Conservation (phyloP, 2,888 invertebrate species). For the Celastrina argiolus region DNA sequence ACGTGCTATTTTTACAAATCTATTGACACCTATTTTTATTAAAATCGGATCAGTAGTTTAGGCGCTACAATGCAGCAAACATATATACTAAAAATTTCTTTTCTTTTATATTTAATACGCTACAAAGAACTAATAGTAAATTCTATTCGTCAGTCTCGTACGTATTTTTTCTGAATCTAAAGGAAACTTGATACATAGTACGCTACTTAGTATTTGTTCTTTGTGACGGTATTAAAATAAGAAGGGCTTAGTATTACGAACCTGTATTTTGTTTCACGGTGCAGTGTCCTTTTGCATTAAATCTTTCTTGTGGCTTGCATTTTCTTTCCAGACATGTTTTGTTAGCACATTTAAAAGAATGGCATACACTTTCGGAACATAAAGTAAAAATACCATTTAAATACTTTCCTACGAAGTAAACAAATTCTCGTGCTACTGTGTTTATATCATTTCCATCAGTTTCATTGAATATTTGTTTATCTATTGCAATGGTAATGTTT, state of each 20-base stretch:
- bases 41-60: no score
- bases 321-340: constrained; percentile 59
- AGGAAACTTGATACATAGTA: constrained; percentile 1
- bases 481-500: constrained; percentile 52
- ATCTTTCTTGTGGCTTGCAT: constrained; percentile 53
- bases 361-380: constrained; percentile 59
- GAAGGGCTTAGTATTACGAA: constrained; percentile 34
- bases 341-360: constrained; percentile 64
- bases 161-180: constrained; percentile 9
- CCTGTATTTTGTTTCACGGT: constrained; percentile 55
- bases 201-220: neutral
- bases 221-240: neutral
- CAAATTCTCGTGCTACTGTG: constrained; percentile 58
- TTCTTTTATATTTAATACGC: neutral
- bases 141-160: neutral
- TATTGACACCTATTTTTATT: no score
- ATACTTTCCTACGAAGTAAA: constrained; percentile 68
- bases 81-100: no score
- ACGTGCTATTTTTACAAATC: no score
- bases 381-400: constrained; percentile 62
- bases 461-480: constrained; percentile 63
- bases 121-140: neutral
- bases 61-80: no score
- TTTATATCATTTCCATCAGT: constrained; percentile 65
- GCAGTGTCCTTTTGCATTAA: constrained; percentile 64